These are phyloP conservation scores for Achatina immaculata DNA, from an alignment of 1,140 invertebrate genomes.

Conservation along the genomic window DNA sequence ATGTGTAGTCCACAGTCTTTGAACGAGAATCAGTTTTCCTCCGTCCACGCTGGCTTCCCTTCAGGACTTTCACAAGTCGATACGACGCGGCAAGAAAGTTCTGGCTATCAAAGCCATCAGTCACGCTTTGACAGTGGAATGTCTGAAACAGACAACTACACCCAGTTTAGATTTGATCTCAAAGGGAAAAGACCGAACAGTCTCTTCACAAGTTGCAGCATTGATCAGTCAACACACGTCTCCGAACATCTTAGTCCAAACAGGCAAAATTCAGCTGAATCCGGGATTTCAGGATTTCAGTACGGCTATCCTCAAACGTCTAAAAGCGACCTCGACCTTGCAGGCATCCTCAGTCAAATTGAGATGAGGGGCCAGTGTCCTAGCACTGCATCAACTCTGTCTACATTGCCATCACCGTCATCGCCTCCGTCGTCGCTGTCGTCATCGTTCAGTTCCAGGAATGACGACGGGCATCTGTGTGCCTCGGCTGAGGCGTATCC, in stretches of 20 bases:
- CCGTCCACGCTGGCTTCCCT: background rate
- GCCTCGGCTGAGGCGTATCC: background rate
- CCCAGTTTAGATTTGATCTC: background rate
- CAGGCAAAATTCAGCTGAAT: background rate
- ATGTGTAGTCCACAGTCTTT: background rate
- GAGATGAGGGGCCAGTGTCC: background rate
- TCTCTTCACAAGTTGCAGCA: background rate
- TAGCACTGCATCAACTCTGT: background rate
- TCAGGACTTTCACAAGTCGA: background rate
- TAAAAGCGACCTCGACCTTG: background rate
- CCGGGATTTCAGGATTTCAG: background rate
- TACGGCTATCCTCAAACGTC: background rate
- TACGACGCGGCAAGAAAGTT: background rate
- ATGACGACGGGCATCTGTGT: background rate
- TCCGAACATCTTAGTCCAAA: background rate
- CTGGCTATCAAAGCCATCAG: background rate
- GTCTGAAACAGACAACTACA: background rate
- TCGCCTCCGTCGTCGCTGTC: background rate
- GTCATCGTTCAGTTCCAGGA: background rate
- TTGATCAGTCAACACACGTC: background rate
- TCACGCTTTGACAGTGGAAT: background rate
- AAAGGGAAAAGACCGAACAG: background rate
- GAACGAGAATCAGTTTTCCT: background rate
- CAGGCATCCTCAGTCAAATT: background rate
- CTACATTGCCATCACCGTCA: background rate